Percentiles rank a stretch among this genome's conserved stretches.
Conservation (phyloP, 2,888 invertebrate genomes). For the Lapara coniferarum region DNA sequence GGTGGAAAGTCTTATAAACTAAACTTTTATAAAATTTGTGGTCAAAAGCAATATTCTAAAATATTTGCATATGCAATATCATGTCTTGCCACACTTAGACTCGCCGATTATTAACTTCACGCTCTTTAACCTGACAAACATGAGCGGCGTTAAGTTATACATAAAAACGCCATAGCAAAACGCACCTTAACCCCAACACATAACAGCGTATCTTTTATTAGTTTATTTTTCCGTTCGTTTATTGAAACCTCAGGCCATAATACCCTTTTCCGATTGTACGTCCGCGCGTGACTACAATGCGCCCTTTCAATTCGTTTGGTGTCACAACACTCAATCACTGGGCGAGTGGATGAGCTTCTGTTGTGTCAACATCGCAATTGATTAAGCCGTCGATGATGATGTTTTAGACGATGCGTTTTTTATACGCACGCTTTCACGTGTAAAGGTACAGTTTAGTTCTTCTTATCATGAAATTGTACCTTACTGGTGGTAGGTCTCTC, state of each 20-base stretch:
- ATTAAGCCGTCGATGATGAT: neutral
- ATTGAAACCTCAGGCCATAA: conserved; percentile 41
- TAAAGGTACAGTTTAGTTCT: no score
- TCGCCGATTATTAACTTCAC: no score
- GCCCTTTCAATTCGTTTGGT: conserved; percentile 15
- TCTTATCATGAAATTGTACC: no score
- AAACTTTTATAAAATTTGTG: no score
- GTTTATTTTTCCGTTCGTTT: conserved; percentile 30
- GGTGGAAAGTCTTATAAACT: no score
- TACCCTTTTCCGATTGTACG: conserved; percentile 50
- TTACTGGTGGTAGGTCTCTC: no score
- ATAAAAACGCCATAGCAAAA: neutral
- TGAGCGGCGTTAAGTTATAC: neutral
- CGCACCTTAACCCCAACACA: neutral
- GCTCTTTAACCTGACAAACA: neutral
- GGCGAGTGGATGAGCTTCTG: conserved; percentile 43
- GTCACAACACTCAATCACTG: conserved; percentile 41
- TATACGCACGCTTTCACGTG: no score
- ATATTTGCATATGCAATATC: no score
- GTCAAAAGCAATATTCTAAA: no score
- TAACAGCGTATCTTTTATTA: neutral
- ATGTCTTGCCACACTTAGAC: no score
- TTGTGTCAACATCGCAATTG: neutral
- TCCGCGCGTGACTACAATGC: conserved; percentile 2
- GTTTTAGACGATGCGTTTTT: neutral